Base-by-base conservation (phyloP, 2,888 invertebrate species). In the Chloroclysta siterata region DNA sequence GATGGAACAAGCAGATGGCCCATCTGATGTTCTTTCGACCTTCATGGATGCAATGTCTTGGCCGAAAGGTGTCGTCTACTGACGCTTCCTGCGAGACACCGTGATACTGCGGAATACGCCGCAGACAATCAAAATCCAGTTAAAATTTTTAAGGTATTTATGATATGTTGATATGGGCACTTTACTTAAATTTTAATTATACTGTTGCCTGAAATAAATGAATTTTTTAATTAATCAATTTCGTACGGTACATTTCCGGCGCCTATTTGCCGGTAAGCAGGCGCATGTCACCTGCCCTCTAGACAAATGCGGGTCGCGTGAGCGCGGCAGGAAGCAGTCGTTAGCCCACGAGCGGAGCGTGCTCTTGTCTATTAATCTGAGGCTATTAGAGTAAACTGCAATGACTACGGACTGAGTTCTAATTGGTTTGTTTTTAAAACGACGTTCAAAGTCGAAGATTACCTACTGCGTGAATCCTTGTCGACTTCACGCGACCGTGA, bases 291-390 rank as follows among this genome's bases (percentile, higher is more conserved):
- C 44, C 53, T 15, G 48, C 7, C 22, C 54, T 5, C 53, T 42
- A 13, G 14, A 54, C 11, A 36, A 60, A 17, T 42, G 17, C 2
- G n/a, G 29, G 2, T 62, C 52, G 56, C 62, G 53, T 57, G 62
- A 53, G 48, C 42, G 41, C 11, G 39, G 41, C 62, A 57, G 62
- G 62, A 63, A 63, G 42, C 41, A 47, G 41, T 63, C 33, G 62
- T 63, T 63, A 57, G 57, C 22, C 36, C 33, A 48, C 59, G 41
- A 53, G 41, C 28, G 29, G 42, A 52, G 54, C 60, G 47, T 48
- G 55, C 60, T 56, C 56, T 46, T 48, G 57, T 63, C 62, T 56
- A 52, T 56, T 41, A 17, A 57, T 63, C 53, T 57, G 41, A 47
- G 22, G 46, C 53, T 42, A 63, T 63, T 63, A 53, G 0, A 47